These are phyloP conservation scores for Agrochola litura DNA, from an alignment of 2,888 invertebrate genomes.

Conservation along the genomic window DNA sequence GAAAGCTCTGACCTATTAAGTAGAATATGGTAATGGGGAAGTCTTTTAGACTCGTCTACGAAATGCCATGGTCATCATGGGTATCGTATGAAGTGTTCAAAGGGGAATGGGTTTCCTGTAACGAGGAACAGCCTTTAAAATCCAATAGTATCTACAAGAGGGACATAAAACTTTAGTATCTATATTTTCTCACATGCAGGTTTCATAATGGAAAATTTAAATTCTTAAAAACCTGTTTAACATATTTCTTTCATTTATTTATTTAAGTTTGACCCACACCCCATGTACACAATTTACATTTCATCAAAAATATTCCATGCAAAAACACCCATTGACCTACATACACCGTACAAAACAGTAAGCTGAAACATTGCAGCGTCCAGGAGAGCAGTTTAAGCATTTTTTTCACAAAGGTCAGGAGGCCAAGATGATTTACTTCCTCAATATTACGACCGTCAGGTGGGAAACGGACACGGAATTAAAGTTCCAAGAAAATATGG, in stretches of 20 bases:
- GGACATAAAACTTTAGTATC: not conserved
- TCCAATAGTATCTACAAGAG: not conserved
- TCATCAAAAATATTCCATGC: not conserved
- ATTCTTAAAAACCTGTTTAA: too few relatives aligned
- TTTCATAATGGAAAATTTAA: not conserved
- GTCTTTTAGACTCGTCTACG: not conserved
- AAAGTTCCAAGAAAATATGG: conserved; percentile 82
- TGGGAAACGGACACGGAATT: conserved; percentile 81
- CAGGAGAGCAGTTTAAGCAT: conserved; percentile 60
- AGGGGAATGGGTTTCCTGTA: not conserved
- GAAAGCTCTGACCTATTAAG: not conserved
- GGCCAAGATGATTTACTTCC: conserved; percentile 81
- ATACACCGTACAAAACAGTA: conserved; percentile 45
- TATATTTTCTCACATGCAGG: not conserved
- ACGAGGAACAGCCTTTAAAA: not conserved
- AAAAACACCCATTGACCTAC: conserved; percentile 42
- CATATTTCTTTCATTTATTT: not conserved
- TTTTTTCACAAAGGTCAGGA: conserved; percentile 75
- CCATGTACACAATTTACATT: not conserved
- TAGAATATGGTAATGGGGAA: not conserved
- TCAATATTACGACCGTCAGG: conserved; percentile 82
- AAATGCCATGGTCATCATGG: not conserved
- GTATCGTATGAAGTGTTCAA: not conserved
- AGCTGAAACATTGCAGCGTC: conserved; percentile 44
- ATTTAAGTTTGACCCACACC: not conserved